Percentiles rank a stretch among this genome's conserved stretches.
Evolutionary conservation across 2,888 invertebrate genomes (phyloP).

Genomic region (Nomada fucata): DNA sequence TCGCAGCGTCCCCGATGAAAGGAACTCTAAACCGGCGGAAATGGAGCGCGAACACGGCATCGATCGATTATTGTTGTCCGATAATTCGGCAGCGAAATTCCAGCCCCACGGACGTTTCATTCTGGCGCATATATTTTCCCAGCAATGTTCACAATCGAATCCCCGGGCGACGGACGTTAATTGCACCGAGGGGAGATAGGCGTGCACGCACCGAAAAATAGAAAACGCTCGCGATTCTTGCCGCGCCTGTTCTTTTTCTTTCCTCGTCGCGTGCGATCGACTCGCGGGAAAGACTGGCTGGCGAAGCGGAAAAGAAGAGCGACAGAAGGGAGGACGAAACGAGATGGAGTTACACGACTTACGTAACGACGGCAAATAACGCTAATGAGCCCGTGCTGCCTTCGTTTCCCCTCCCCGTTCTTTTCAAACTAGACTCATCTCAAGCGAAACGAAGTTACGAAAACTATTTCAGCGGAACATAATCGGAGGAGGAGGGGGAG

Average conservation of each 20-base stretch:
- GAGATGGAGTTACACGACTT: slow-evolving; percentile 72
- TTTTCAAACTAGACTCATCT: slow-evolving; percentile 18
- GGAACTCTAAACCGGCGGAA: slow-evolving; percentile 39
- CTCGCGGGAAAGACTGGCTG: slow-evolving; percentile 28
- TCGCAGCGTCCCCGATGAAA: slow-evolving; percentile 42
- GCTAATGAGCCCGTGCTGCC: slow-evolving; percentile 82
- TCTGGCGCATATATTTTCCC: neutral
- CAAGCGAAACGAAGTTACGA: slow-evolving; percentile 26
- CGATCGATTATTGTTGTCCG: slow-evolving; percentile 47
- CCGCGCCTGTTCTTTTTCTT: slow-evolving; percentile 8
- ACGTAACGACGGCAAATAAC: slow-evolving; percentile 84
- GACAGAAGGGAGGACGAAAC: slow-evolving; percentile 42
- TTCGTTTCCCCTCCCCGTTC: slow-evolving; percentile 65
- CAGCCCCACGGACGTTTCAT: neutral
- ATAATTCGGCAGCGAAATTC: slow-evolving; percentile 35
- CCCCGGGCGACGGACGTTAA: neutral
- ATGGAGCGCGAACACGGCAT: slow-evolving; percentile 42
- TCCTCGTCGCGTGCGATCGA: slow-evolving; percentile 43
- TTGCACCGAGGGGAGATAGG: slow-evolving; percentile 34
- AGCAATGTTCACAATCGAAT: neutral
- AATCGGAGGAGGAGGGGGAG: slow-evolving; percentile 15
- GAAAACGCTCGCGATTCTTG: neutral
- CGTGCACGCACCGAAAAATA: neutral
- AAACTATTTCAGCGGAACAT: slow-evolving; percentile 39
- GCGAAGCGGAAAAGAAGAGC: slow-evolving; percentile 45